These are phyloP conservation scores for Meriones unguiculatus DNA, from an alignment of 2,113 vertebrate species.

Conservation along the genomic window DNA sequence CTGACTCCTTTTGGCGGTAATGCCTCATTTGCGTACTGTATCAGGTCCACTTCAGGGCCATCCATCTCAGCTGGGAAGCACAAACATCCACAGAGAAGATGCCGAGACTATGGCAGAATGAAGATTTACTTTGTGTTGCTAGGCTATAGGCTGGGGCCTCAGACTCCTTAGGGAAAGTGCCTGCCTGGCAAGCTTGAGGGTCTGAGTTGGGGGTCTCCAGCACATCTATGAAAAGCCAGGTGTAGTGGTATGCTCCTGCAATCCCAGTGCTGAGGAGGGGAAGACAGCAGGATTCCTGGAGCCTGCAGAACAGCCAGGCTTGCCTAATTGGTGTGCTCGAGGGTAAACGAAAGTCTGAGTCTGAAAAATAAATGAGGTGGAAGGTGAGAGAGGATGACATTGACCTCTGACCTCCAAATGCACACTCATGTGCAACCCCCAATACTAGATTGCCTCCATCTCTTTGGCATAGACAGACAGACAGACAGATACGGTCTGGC, in stretches of 20 bases:
- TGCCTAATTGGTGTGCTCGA: neutral
- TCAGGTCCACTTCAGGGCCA: neutral
- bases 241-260: neutral
- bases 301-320: no score
- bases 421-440: neutral
- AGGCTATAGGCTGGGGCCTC: neutral
- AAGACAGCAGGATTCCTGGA: neutral
- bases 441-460: neutral
- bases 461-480: neutral
- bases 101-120: constrained; percentile 6
- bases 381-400: neutral
- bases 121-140: neutral
- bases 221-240: neutral
- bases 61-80: neutral
- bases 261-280: neutral
- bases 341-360: neutral
- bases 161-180: neutral
- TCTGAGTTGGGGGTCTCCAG: neutral
- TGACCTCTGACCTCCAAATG: neutral
- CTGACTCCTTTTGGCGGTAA: neutral
- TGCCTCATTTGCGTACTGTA: rapidly evolving
- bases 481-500: neutral
- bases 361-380: neutral
- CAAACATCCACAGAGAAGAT: neutral
- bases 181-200: neutral